Evolutionary conservation across 53 echinoderm and acorn worm genomes (phyloP).

Genomic region (Patiria pectinifera): DNA sequence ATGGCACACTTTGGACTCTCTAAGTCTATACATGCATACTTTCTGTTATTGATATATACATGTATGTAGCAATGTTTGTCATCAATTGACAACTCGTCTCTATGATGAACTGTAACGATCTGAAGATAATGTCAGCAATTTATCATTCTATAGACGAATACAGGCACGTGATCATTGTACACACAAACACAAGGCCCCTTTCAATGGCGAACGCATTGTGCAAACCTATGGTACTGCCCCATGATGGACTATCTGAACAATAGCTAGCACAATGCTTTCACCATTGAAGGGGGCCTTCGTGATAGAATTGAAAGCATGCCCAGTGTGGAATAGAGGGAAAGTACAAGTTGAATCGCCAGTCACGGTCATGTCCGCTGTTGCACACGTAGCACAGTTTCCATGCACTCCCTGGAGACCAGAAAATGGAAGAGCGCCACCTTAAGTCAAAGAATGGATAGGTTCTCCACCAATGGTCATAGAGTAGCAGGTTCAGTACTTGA

Average conservation of each 20-base stretch:
- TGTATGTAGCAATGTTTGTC: not conserved
- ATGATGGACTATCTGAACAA: too few species aligned
- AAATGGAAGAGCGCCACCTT: constrained; percentile 12
- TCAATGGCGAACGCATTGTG: too few species aligned
- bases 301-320: not conserved
- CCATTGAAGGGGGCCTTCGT: too few species aligned
- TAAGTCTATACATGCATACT: too few species aligned
- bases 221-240: too few species aligned
- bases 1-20: too few species aligned
- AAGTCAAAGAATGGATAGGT: not conserved
- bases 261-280: too few species aligned
- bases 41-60: too few species aligned
- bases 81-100: not conserved
- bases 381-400: not conserved
- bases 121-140: not conserved
- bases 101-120: not conserved
- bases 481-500: not conserved
- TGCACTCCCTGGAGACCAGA: not conserved
- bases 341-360: not conserved
- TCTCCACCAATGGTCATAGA: not conserved
- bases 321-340: not conserved
- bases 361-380: not conserved
- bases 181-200: too few species aligned
- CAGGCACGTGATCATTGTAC: too few species aligned
- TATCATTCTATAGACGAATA: not conserved